Evolutionary conservation across 2,113 vertebrate genomes (phyloP).

Genomic region (Siphamia tubifer): DNA sequence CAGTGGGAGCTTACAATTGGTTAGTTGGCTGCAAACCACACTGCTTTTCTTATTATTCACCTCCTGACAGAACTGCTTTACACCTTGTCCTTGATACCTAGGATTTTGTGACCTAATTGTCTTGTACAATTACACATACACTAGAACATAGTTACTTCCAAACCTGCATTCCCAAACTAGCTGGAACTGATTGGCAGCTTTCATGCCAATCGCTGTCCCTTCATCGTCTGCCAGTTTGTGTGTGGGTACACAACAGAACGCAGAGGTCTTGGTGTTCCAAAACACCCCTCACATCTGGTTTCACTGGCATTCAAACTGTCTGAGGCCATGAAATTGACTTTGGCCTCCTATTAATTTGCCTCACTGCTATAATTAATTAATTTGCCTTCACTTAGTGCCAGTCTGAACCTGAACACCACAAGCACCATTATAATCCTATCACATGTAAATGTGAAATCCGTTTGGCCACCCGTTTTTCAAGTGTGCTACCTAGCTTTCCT

Average conservation of each 20-base stretch:
- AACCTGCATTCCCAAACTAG: constrained; percentile 16
- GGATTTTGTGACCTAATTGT: neutral
- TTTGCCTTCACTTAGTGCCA: constrained; percentile 57
- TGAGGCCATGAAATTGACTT: constrained; percentile 61
- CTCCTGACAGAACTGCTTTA: neutral
- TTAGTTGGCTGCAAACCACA: neutral
- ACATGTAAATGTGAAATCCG: neutral
- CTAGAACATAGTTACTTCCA: neutral
- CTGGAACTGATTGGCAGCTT: constrained; percentile 19
- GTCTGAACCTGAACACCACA: constrained; percentile 22
- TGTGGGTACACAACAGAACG: neutral
- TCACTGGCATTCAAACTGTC: constrained; percentile 29
- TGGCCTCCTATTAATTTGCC: constrained; percentile 56
- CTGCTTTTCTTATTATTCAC: neutral
- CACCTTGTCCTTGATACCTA: neutral
- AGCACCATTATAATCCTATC: constrained; percentile 50
- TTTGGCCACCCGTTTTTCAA: neutral
- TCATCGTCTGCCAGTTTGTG: constrained; percentile 36
- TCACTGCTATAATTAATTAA: constrained; percentile 66
- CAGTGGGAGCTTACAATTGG: neutral
- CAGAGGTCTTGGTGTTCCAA: neutral
- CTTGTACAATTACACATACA: neutral
- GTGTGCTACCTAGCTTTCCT: neutral
- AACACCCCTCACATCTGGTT: constrained; percentile 39
- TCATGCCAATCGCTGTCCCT: constrained; percentile 19